phyloP scores from a whole-genome alignment of 1,140 invertebrate species.

The Ceratina australensis region DNA sequence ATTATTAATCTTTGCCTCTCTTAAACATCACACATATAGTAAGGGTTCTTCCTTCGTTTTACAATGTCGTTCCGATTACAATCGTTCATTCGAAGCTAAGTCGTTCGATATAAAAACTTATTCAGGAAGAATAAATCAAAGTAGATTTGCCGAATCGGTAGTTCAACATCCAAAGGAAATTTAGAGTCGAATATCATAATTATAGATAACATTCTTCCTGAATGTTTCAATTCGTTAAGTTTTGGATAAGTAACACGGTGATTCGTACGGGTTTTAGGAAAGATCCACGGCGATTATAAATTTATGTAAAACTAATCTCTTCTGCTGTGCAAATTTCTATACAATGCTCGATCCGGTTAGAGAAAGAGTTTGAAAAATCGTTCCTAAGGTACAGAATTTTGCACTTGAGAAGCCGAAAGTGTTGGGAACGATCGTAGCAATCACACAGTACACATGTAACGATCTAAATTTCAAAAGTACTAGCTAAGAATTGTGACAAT shows the following conservation, averaged over 20 bases:
- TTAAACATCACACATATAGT: neutral
- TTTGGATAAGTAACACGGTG: neutral
- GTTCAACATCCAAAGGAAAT: neutral
- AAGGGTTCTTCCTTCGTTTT: neutral
- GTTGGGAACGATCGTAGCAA: conserved; percentile 24
- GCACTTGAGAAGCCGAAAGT: conserved; percentile 8
- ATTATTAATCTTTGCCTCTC: neutral
- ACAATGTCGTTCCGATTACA: neutral
- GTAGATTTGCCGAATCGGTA: neutral
- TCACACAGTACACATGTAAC: conserved; percentile 51
- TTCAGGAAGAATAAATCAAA: conserved; percentile 23
- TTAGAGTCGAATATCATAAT: neutral
- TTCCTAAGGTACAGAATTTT: conserved; percentile 23
- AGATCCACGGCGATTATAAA: conserved; percentile 1
- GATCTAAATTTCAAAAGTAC: conserved; percentile 50
- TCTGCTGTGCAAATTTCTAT: conserved; percentile 40
- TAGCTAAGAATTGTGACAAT: conserved; percentile 48
- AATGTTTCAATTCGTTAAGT: neutral
- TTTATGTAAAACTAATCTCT: conserved; percentile 6
- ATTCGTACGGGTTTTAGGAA: neutral
- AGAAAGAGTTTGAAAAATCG: neutral
- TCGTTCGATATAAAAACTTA: neutral
- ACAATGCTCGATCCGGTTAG: neutral
- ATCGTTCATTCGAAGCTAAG: neutral
- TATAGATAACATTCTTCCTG: conserved; percentile 18